Conservation (phyloP, 2,113 vertebrate species). For the Oxyruncus cristatus region DNA sequence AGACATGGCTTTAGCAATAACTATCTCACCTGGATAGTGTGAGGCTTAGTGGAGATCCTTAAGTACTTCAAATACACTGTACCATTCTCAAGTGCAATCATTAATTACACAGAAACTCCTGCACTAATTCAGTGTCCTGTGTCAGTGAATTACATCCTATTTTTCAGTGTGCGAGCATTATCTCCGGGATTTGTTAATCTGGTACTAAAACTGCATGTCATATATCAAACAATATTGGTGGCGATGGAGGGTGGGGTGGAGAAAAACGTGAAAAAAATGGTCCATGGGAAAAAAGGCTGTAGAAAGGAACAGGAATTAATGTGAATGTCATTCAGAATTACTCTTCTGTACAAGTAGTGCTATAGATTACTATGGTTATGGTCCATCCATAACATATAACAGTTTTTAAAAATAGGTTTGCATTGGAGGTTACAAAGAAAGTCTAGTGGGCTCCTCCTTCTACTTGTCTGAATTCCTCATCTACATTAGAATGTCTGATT, state of each 20-base stretch:
- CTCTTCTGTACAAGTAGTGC: not conserved
- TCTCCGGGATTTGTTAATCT: not conserved
- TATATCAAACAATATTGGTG: not conserved
- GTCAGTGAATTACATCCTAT: not conserved
- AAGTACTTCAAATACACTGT: not conserved
- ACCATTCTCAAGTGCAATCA: not conserved
- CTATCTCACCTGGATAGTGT: not conserved
- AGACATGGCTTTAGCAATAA: not conserved
- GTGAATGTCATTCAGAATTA: not conserved
- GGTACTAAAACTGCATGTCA: not conserved
- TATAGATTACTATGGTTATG: not conserved
- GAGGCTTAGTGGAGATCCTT: not conserved
- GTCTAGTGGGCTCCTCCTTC: not conserved
- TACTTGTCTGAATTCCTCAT: not conserved
- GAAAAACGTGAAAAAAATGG: not conserved
- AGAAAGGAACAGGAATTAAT: not conserved
- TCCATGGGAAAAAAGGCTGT: not conserved
- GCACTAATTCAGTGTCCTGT: not conserved
- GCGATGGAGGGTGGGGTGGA: not conserved
- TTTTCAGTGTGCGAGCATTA: not conserved
- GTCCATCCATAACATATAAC: not conserved
- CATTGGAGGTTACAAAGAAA: not conserved
- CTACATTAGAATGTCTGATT: not conserved
- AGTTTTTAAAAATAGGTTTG: not conserved
- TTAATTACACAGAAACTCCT: not conserved